Conservation (phyloP, 2,113 vertebrate genomes). For the Trachemys scripta region DNA sequence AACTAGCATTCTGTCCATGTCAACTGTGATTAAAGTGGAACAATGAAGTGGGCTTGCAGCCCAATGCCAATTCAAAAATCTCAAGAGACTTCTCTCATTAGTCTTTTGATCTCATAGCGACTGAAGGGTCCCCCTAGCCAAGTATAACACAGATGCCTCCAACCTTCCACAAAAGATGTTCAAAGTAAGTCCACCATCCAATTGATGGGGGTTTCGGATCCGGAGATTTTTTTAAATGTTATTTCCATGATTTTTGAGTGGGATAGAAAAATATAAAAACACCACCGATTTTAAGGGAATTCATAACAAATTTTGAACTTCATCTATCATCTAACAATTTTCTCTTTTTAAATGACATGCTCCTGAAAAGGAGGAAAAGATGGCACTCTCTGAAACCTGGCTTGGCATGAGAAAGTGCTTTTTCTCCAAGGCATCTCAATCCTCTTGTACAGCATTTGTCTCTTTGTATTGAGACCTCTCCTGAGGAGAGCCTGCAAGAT, state of each 20-base stretch:
- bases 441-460: background rate
- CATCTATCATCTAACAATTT: background rate
- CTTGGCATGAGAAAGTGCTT: background rate
- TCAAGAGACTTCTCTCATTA: background rate
- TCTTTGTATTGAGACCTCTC: background rate
- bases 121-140: background rate
- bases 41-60: background rate
- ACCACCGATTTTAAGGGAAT: background rate
- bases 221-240: background rate
- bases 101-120: background rate
- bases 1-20: background rate
- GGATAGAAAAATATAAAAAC: background rate
- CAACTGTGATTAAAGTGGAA: rapidly evolving
- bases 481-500: background rate
- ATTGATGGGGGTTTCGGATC: rapidly evolving
- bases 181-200: background rate
- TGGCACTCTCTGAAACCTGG: too few relatives aligned
- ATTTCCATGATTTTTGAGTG: background rate
- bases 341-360: background rate
- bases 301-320: background rate
- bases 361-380: background rate
- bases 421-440: background rate
- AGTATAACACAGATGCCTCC: background rate
- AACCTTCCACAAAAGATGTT: background rate
- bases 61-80: background rate